Percentiles rank a stretch among this genome's conserved stretches.
These are phyloP conservation scores for Agrochola lychnidis DNA, from an alignment of 2,888 invertebrate species.

Conservation along the genomic window DNA sequence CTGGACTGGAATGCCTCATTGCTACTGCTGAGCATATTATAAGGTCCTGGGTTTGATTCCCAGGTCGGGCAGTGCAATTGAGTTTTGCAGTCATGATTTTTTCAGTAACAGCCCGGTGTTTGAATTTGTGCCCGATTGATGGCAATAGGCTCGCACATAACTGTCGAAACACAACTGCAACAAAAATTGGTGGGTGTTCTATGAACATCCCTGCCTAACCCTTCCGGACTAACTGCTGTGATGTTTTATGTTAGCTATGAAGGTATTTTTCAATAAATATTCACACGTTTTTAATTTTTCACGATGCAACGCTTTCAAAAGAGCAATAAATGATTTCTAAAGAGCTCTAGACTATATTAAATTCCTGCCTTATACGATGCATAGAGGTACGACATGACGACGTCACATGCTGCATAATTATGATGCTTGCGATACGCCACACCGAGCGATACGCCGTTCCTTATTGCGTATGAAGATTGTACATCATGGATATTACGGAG, in stretches of 20 bases:
- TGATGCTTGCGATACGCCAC: neutral
- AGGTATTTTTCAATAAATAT: neutral
- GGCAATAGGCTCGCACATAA: neutral
- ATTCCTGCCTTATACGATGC: conserved; percentile 28
- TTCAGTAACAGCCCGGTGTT: no score
- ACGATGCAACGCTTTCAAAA: neutral
- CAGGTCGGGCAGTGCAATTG: neutral
- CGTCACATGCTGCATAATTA: conserved; percentile 9
- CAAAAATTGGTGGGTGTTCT: neutral
- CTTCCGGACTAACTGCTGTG: neutral
- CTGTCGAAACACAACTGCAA: neutral
- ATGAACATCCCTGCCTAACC: no score
- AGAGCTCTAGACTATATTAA: conserved; percentile 41
- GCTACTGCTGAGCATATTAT: neutral
- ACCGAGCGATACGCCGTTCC: neutral
- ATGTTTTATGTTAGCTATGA: neutral
- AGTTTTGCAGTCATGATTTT: neutral
- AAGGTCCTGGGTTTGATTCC: neutral
- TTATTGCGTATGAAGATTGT: conserved; percentile 13
- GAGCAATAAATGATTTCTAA: conserved; percentile 31
- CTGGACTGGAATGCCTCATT: neutral
- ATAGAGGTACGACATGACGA: neutral
- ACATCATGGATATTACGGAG: conserved; percentile 14
- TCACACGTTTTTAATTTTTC: neutral
- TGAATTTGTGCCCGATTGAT: neutral